A percentile compares a stretch with the other conserved stretches of the same genome.
phyloP scores from a whole-genome alignment of 2,113 vertebrate genomes.

The Mustela nigripes region DNA sequence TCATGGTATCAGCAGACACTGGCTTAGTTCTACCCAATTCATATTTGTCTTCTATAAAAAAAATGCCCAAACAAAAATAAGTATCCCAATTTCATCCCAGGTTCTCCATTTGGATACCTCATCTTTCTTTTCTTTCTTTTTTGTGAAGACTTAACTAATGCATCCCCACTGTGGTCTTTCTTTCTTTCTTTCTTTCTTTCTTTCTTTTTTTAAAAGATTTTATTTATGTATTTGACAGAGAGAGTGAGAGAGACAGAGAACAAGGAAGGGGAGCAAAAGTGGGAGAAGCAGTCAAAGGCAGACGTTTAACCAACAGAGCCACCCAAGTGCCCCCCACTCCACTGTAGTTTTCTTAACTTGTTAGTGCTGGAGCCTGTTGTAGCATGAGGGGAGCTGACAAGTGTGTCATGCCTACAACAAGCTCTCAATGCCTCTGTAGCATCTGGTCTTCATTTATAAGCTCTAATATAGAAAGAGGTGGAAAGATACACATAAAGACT shows the following conservation, averaged over 20 bases:
- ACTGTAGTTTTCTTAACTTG: not conserved
- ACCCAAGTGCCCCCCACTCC: no score
- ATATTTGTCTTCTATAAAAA: not conserved
- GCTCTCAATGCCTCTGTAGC: not conserved
- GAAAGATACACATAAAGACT: not conserved
- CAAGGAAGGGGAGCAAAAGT: no score
- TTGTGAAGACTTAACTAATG: not conserved
- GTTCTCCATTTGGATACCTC: not conserved
- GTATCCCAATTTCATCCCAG: not conserved
- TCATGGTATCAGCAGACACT: not conserved
- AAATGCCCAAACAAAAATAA: not conserved
- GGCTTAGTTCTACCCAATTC: not conserved
- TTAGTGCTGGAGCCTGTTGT: not conserved
- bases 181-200: no score
- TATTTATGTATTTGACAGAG: no score
- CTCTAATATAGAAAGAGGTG: not conserved
- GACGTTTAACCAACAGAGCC: no score
- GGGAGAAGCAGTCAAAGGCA: no score
- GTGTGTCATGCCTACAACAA: not conserved
- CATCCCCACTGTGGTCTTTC: not conserved
- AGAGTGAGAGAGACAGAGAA: no score
- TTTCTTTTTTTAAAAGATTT: no score
- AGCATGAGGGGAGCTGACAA: not conserved
- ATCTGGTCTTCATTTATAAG: not conserved
- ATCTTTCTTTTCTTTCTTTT: no score